phyloP scores from a whole-genome alignment of 2,113 vertebrate genomes.

The Mola mola region DNA sequence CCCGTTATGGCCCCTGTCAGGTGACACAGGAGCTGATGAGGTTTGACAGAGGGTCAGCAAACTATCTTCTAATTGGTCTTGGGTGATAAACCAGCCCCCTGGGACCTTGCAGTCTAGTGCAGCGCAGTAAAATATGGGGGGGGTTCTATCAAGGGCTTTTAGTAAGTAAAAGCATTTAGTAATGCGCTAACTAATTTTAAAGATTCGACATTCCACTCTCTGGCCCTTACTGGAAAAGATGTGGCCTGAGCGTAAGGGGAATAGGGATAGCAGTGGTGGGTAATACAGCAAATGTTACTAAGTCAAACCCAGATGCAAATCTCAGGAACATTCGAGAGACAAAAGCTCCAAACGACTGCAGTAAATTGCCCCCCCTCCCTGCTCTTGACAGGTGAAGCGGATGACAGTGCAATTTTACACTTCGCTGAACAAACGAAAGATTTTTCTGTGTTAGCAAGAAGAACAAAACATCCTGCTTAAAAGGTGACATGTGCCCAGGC shows the following conservation, averaged over 20 bases:
- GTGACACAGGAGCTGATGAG: slow-evolving; percentile 74
- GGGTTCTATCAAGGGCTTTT: slow-evolving; percentile 35
- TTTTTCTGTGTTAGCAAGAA: slow-evolving; percentile 36
- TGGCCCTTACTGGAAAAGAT: slow-evolving; percentile 75
- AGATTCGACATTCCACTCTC: slow-evolving; percentile 61
- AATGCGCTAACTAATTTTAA: slow-evolving; percentile 79
- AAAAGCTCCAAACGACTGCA: too few relatives aligned
- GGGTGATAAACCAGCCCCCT: slow-evolving; percentile 69
- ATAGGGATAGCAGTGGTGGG: slow-evolving; percentile 8
- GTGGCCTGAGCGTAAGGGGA: slow-evolving; percentile 26
- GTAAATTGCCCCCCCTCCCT: too few relatives aligned
- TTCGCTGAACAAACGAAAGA: slow-evolving; percentile 54
- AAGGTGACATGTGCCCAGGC: not conserved
- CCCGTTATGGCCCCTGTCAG: slow-evolving; percentile 64
- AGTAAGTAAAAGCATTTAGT: slow-evolving; percentile 64
- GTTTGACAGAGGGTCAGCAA: slow-evolving; percentile 75
- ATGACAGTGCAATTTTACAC: slow-evolving; percentile 74
- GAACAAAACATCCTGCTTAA: slow-evolving; percentile 56
- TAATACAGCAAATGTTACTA: slow-evolving; percentile 22
- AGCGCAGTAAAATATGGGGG: slow-evolving; percentile 27
- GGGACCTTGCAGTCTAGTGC: slow-evolving; percentile 39
- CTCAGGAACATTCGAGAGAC: slow-evolving; percentile 18
- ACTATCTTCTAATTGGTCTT: slow-evolving; percentile 76
- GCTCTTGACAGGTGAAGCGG: slow-evolving; percentile 62
- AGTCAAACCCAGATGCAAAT: slow-evolving; percentile 46